Conservation (phyloP, 2,888 invertebrate genomes). For the Crematogaster levior region DNA sequence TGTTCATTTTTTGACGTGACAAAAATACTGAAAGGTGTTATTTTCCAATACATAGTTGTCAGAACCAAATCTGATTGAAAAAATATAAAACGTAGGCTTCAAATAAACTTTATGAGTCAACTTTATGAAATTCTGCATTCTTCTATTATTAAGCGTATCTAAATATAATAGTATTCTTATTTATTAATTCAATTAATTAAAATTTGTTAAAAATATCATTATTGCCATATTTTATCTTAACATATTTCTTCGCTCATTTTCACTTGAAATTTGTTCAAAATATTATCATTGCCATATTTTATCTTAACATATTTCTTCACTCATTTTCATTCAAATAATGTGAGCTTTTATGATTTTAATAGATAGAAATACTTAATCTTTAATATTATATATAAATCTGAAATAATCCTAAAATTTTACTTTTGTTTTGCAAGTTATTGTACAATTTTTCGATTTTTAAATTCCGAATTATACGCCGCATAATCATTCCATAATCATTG, state of each 20-base stretch:
- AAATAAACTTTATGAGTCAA: background rate
- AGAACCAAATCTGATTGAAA: conserved; percentile 8
- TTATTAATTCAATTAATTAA: background rate
- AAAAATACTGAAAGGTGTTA: conserved; percentile 2
- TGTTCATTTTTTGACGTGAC: conserved; percentile 21
- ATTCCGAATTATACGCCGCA: background rate
- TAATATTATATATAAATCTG: background rate
- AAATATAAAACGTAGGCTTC: background rate
- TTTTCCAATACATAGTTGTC: conserved; percentile 26
- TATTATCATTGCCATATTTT: background rate
- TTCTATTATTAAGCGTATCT: background rate
- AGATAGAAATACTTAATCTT: background rate
- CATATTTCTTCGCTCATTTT: background rate
- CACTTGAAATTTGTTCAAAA: no score
- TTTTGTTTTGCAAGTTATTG: background rate
- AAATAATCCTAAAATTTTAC: background rate
- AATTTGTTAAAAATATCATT: background rate
- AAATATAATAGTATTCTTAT: background rate
- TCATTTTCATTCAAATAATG: background rate
- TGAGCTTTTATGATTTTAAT: background rate
- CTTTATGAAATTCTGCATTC: background rate
- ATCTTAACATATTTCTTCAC: background rate
- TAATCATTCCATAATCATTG: no score
- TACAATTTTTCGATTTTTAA: background rate
- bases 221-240: background rate